Conservation (phyloP, 2,113 vertebrate species). For the Triplophysa siluroides region DNA sequence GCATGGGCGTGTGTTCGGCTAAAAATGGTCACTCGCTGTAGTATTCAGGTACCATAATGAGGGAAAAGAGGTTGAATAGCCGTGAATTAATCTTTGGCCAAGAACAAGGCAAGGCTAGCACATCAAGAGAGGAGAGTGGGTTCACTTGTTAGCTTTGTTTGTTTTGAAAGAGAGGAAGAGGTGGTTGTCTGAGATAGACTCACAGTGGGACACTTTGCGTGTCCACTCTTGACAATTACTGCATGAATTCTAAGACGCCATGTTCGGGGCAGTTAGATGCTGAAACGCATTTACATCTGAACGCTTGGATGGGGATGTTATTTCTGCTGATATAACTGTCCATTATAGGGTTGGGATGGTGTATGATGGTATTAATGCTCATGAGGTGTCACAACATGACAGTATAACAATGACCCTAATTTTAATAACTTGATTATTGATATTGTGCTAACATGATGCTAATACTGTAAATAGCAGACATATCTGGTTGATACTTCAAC, state of each 20-base stretch:
- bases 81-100: slow-evolving; percentile 37
- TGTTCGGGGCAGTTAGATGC: slow-evolving; percentile 12
- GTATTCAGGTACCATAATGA: slow-evolving; percentile 22
- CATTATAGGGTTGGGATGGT: background rate
- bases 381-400: background rate
- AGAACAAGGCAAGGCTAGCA: slow-evolving; percentile 15
- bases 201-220: background rate
- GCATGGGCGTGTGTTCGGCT: slow-evolving; percentile 29
- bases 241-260: background rate
- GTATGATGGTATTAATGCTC: background rate
- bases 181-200: background rate
- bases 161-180: slow-evolving; percentile 27
- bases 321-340: background rate
- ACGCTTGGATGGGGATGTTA: background rate
- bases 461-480: no score
- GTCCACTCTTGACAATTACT: slow-evolving; percentile 33
- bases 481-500: no score
- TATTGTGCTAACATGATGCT: no score
- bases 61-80: slow-evolving; percentile 31
- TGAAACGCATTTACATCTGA: slow-evolving; percentile 8
- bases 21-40: slow-evolving; percentile 37
- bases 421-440: no score
- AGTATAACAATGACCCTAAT: background rate
- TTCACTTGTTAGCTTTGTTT: slow-evolving; percentile 50
- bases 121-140: slow-evolving; percentile 31